Conservation (phyloP, 2,888 invertebrate species). For the Therioaphis trifolii region DNA sequence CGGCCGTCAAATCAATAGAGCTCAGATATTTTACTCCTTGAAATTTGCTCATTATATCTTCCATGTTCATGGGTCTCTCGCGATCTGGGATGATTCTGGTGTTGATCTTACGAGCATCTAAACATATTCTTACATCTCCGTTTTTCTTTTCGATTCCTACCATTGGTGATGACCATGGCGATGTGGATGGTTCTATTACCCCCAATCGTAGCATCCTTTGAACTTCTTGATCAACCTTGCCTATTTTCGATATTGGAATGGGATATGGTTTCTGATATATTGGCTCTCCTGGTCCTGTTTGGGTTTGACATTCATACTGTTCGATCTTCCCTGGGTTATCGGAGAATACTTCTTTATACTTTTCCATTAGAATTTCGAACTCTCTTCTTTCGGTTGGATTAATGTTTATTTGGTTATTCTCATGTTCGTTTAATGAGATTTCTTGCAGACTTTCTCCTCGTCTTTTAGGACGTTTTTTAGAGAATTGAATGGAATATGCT, state of each 20-base stretch:
- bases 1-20: background rate
- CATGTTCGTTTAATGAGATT: no score
- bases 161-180: slow-evolving; percentile 1
- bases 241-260: background rate
- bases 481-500: no score
- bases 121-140: background rate
- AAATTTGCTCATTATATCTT: background rate
- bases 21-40: background rate
- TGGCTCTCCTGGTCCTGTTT: background rate
- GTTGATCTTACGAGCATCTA: slow-evolving; percentile 21
- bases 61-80: background rate
- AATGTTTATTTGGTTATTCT: no score
- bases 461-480: no score
- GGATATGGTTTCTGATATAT: no score
- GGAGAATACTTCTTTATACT: background rate
- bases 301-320: background rate
- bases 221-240: background rate
- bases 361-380: background rate
- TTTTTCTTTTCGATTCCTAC: slow-evolving; percentile 1
- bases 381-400: no score
- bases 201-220: background rate
- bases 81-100: slow-evolving; percentile 4
- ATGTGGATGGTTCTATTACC: background rate
- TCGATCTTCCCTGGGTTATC: background rate
- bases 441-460: no score